A percentile compares a stretch with the other conserved stretches of the same genome.
phyloP scores from a whole-genome alignment of 2,113 vertebrate genomes.

The Dascyllus trimaculatus region DNA sequence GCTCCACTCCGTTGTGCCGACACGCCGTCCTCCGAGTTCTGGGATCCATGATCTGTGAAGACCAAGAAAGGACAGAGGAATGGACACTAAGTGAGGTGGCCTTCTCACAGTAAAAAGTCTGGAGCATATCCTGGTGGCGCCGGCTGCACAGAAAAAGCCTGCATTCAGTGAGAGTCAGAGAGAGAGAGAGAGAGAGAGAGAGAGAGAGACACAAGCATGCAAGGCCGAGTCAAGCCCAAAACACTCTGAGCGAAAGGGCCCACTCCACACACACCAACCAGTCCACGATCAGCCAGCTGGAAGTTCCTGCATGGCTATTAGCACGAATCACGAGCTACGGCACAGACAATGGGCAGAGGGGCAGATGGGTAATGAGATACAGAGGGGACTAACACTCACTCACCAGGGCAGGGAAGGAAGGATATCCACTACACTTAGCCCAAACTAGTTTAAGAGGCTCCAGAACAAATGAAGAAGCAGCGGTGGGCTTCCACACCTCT shows the following conservation, averaged over 20 bases:
- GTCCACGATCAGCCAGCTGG: constrained; percentile 42
- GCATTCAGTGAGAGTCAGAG: too few relatives aligned
- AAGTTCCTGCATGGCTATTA: constrained; percentile 53
- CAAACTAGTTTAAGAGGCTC: constrained; percentile 98
- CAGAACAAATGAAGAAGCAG: constrained; percentile 90
- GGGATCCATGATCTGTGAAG: constrained; percentile 92
- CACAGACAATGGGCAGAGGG: constrained; percentile 74
- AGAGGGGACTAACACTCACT: constrained; percentile 83
- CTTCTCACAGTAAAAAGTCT: too few relatives aligned
- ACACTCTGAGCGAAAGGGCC: constrained; percentile 35
- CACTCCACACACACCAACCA: constrained; percentile 44
- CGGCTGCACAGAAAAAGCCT: constrained; percentile 21
- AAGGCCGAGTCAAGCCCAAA: constrained; percentile 26
- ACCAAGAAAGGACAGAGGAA: constrained; percentile 1
- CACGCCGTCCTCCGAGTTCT: constrained; percentile 88
- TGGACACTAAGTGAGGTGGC: constrained; percentile 5
- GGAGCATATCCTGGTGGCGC: constrained; percentile 4
- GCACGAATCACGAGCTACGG: constrained; percentile 77
- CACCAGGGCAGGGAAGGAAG: constrained; percentile 97
- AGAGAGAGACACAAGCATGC: constrained; percentile 61
- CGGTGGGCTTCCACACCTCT: constrained; percentile 96
- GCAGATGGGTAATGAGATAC: constrained; percentile 69
- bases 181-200: too few relatives aligned
- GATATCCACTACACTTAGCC: constrained; percentile 98
- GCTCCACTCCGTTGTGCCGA: constrained; percentile 90